Percentiles rank a stretch among this genome's conserved stretches.
These are phyloP conservation scores for Pandion haliaetus DNA, from an alignment of 2,113 vertebrate genomes.

Conservation along the genomic window DNA sequence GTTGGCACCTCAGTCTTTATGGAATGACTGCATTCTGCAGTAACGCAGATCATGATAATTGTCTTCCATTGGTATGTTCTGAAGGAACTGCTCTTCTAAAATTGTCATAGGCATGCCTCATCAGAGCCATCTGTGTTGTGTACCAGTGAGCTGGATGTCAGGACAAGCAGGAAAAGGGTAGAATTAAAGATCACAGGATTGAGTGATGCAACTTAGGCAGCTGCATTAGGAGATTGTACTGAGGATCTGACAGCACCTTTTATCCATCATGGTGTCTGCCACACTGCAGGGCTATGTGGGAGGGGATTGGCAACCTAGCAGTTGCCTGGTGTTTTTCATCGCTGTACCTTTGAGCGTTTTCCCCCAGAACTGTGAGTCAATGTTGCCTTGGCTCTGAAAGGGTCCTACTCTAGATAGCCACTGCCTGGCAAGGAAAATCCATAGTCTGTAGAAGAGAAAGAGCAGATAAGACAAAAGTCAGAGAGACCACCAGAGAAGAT, in stretches of 20 bases:
- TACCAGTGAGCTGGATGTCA: background rate
- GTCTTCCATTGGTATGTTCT: background rate
- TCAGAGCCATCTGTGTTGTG: background rate
- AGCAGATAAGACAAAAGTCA: background rate
- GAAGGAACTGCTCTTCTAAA: background rate
- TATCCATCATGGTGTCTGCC: background rate
- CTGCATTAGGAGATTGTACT: background rate
- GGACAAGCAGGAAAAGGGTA: background rate
- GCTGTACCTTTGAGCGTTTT: background rate
- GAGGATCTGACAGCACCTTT: background rate
- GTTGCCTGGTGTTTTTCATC: background rate
- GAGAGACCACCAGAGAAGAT: background rate
- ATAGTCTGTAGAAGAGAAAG: background rate
- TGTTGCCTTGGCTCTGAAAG: background rate
- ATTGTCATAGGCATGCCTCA: background rate
- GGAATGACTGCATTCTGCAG: background rate
- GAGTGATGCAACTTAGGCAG: background rate
- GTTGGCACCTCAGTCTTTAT: background rate
- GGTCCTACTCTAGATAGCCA: background rate
- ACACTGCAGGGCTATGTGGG: background rate
- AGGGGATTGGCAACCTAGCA: background rate
- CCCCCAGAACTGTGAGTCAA: background rate
- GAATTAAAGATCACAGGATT: background rate
- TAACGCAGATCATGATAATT: background rate
- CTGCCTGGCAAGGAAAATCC: background rate